phyloP scores from a whole-genome alignment of 2,113 vertebrate genomes.

The Corythornis madagascariensis region DNA sequence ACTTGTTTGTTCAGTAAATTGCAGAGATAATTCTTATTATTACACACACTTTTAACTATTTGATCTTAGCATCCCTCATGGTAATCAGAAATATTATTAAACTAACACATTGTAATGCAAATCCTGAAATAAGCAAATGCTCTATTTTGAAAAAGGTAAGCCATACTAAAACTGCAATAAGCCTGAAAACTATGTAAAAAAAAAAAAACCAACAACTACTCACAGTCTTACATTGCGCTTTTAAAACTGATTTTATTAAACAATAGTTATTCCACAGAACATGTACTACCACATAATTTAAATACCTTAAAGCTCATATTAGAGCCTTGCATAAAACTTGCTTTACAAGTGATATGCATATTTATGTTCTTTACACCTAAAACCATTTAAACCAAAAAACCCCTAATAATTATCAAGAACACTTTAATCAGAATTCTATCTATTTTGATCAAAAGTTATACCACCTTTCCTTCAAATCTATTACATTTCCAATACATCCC shows the following conservation, averaged over 20 bases:
- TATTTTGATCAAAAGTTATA: background rate
- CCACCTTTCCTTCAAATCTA: background rate
- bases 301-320: background rate
- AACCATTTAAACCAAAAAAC: background rate
- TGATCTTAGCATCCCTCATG: background rate
- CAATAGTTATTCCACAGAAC: background rate
- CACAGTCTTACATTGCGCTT: background rate
- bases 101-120: background rate
- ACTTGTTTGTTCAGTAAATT: background rate
- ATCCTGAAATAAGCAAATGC: background rate
- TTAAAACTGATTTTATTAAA: background rate
- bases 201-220: no score
- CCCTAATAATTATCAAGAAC: background rate
- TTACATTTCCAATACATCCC: background rate
- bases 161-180: background rate
- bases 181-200: background rate
- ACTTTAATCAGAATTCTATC: background rate
- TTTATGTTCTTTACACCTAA: background rate
- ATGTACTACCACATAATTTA: background rate
- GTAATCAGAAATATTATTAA: background rate
- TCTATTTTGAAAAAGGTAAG: background rate
- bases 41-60: background rate
- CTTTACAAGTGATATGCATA: background rate
- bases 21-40: background rate
- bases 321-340: background rate